Conservation (phyloP, 2,888 invertebrate genomes). For the Sphecodes monilicornis region DNA sequence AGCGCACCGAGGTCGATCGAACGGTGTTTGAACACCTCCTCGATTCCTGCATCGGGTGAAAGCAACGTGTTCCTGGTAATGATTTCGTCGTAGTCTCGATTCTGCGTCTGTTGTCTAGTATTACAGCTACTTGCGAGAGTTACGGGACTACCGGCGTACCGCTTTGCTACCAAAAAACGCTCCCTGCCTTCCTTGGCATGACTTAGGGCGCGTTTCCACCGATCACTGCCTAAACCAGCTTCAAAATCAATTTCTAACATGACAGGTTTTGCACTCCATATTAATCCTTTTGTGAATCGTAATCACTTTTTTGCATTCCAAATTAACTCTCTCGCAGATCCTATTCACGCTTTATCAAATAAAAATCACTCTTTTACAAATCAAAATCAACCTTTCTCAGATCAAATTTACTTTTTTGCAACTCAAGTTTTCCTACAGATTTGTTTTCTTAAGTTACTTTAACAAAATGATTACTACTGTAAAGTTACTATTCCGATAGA, state of each 20-base stretch:
- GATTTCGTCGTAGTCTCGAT: slow-evolving; percentile 54
- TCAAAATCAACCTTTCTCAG: too few species aligned
- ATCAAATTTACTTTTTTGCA: too few species aligned
- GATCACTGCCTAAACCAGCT: not conserved
- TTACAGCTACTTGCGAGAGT: slow-evolving; percentile 68
- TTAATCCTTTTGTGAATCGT: too few species aligned
- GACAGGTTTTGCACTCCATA: too few species aligned
- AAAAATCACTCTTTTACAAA: too few species aligned
- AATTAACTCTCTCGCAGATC: too few species aligned
- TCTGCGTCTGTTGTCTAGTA: slow-evolving; percentile 56
- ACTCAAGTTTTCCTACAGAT: too few species aligned
- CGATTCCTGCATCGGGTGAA: slow-evolving; percentile 71
- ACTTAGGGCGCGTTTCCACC: slow-evolving; percentile 32
- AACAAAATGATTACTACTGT: too few species aligned
- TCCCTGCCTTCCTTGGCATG: slow-evolving; percentile 36
- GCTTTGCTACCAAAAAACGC: slow-evolving; percentile 70
- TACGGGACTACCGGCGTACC: slow-evolving; percentile 78
- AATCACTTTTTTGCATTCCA: too few species aligned
- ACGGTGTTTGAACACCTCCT: slow-evolving; percentile 68
- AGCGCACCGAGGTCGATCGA: slow-evolving; percentile 59
- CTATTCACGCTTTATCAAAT: too few species aligned
- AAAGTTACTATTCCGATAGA: too few species aligned
- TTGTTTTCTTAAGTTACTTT: too few species aligned
- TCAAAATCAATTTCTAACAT: not conserved
- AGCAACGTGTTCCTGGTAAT: slow-evolving; percentile 69